Evolutionary conservation across 2,888 invertebrate genomes (phyloP).

Genomic region (Tenthredo livida): DNA sequence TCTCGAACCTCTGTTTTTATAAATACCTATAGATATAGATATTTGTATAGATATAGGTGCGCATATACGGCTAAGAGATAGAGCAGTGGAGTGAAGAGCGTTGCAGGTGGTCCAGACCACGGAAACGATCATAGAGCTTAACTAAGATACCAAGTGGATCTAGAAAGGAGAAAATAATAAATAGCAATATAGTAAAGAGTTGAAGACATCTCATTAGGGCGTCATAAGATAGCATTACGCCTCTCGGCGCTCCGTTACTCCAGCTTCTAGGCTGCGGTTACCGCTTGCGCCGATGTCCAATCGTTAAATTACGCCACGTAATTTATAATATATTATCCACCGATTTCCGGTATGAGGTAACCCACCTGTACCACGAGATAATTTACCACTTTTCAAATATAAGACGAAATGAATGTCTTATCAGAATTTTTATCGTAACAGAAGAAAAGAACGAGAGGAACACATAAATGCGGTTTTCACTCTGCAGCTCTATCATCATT

Average conservation of each 20-base stretch:
- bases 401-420: not conserved
- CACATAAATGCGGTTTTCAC: not conserved
- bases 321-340: constrained; percentile 66
- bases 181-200: constrained; percentile 64
- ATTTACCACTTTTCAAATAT: not conserved
- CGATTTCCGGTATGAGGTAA: constrained; percentile 67
- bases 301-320: constrained; percentile 68
- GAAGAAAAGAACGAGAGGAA: not conserved
- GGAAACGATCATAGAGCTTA: constrained; percentile 42
- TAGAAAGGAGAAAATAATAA: constrained; percentile 65
- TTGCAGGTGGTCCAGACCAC: constrained; percentile 50
- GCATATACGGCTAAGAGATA: no score
- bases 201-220: constrained; percentile 73
- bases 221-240: constrained; percentile 64
- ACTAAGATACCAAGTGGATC: constrained; percentile 45
- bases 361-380: constrained; percentile 24
- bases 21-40: no score
- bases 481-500: not conserved
- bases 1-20: no score
- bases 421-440: not conserved
- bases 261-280: constrained; percentile 55
- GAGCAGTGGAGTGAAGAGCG: not conserved
- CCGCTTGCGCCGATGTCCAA: constrained; percentile 66
- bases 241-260: constrained; percentile 55
- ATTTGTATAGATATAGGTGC: no score